A percentile compares a stretch with the other conserved stretches of the same genome.
These are phyloP conservation scores for Muraenolepis orangiensis DNA, from an alignment of 2,797 vertebrate species.

Conservation along the genomic window DNA sequence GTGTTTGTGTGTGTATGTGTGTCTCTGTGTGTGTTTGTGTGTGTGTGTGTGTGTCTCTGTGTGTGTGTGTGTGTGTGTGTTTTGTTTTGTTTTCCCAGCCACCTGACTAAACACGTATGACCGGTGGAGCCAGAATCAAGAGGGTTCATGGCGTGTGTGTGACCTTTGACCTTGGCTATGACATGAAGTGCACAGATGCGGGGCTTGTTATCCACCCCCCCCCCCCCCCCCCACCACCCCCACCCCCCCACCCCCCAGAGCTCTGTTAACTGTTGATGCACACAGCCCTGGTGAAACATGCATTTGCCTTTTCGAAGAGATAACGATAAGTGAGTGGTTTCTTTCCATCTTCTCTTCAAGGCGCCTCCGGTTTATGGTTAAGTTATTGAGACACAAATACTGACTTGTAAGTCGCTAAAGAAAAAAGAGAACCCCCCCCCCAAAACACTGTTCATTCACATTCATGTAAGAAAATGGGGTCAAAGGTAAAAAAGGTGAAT, in stretches of 20 bases:
- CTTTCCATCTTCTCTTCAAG: not conserved
- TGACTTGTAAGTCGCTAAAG: not conserved
- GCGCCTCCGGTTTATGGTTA: not conserved
- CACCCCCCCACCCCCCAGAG: not conserved
- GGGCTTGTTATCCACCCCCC: slow-evolving; percentile 40
- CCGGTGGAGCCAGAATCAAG: slow-evolving; percentile 47
- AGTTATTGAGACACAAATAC: not conserved
- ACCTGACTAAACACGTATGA: slow-evolving; percentile 68
- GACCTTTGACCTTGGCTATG: slow-evolving; percentile 55
- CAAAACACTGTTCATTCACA: not conserved
- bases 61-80: slow-evolving; percentile 48
- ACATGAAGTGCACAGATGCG: slow-evolving; percentile 61
- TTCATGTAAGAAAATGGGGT: too few species aligned
- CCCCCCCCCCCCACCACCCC: too few species aligned
- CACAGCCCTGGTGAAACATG: not conserved
- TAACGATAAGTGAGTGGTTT: too few species aligned
- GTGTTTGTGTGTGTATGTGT: too few species aligned
- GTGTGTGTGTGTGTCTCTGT: too few species aligned
- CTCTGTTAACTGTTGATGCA: not conserved
- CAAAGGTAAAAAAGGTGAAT: too few species aligned
- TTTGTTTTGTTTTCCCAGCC: slow-evolving; percentile 47
- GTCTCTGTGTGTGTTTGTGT: too few species aligned
- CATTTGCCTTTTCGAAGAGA: not conserved
- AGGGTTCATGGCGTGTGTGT: slow-evolving; percentile 54
- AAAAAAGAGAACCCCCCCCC: too few species aligned